phyloP scores from a whole-genome alignment of 2,113 vertebrate genomes.

The Isichthys henryi region DNA sequence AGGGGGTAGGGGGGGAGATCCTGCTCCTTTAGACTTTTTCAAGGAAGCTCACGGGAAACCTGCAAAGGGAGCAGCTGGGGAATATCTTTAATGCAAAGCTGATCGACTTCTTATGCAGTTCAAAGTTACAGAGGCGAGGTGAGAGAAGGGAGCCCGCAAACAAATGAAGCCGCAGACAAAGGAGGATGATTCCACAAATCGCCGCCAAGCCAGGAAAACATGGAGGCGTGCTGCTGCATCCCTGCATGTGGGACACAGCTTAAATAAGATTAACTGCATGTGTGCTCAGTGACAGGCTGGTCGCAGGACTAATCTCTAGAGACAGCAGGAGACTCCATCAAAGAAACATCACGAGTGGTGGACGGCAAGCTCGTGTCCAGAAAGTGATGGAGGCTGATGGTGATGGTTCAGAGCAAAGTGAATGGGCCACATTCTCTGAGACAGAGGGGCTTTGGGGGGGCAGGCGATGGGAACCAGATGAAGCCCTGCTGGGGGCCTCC shows the following conservation, averaged over 20 bases:
- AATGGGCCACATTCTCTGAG: not conserved
- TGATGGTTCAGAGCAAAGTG: not conserved
- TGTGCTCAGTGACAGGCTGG: not conserved
- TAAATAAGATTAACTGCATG: not conserved
- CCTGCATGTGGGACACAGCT: not conserved
- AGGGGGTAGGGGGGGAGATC: not conserved
- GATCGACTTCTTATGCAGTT: conserved; percentile 17
- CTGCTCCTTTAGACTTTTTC: conserved; percentile 8
- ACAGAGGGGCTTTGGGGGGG: not conserved
- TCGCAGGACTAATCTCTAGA: not conserved
- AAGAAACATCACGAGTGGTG: not conserved
- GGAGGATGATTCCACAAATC: not conserved
- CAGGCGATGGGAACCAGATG: not conserved
- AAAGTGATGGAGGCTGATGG: not conserved
- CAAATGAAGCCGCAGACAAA: not conserved
- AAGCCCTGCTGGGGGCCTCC: not conserved
- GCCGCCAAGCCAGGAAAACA: not conserved
- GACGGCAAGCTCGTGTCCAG: not conserved
- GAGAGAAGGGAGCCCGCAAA: not conserved
- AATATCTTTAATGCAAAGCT: conserved; percentile 24
- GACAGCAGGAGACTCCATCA: not conserved
- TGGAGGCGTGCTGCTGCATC: not conserved
- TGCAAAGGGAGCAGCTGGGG: conserved; percentile 20
- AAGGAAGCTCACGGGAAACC: conserved; percentile 25
- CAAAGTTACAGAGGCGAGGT: not conserved